Evolutionary conservation across 2,888 invertebrate species (phyloP).

Genomic region (Pseudanteris insignis): DNA sequence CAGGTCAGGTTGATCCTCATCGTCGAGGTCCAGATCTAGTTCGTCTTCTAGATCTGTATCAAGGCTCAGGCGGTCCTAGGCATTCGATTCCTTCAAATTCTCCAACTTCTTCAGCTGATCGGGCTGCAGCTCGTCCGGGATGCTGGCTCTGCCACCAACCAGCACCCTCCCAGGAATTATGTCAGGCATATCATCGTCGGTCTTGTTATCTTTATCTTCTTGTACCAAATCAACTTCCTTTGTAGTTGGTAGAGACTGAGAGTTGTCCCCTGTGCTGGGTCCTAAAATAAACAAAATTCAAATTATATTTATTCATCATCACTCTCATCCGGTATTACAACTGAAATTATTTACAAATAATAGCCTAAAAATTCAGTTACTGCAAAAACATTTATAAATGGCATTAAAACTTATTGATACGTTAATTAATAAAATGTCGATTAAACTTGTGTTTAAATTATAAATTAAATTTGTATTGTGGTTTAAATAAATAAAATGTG

Average conservation of each 20-base stretch:
- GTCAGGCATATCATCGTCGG: slow-evolving; percentile 53
- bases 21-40: slow-evolving; percentile 45
- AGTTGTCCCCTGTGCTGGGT: slow-evolving; percentile 73
- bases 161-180: slow-evolving; percentile 66
- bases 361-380: no score
- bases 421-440: no score
- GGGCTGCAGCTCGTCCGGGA: slow-evolving; percentile 89
- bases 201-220: slow-evolving; percentile 40
- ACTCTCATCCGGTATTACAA: no score
- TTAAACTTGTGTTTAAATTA: no score
- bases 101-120: slow-evolving; percentile 88
- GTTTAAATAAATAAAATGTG: no score
- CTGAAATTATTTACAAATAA: no score
- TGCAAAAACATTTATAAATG: no score
- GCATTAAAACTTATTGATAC: no score
- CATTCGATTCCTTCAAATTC: slow-evolving; percentile 90
- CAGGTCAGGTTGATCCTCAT: slow-evolving; percentile 57
- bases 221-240: slow-evolving; percentile 17
- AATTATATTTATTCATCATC: no score
- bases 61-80: slow-evolving; percentile 71
- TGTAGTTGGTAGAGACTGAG: slow-evolving; percentile 68
- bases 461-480: no score
- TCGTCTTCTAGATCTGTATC: slow-evolving; percentile 49
- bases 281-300: slow-evolving; percentile 56
- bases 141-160: slow-evolving; percentile 82